Evolutionary conservation across 2,888 invertebrate genomes (phyloP).

Genomic region (Prosapia bicincta): DNA sequence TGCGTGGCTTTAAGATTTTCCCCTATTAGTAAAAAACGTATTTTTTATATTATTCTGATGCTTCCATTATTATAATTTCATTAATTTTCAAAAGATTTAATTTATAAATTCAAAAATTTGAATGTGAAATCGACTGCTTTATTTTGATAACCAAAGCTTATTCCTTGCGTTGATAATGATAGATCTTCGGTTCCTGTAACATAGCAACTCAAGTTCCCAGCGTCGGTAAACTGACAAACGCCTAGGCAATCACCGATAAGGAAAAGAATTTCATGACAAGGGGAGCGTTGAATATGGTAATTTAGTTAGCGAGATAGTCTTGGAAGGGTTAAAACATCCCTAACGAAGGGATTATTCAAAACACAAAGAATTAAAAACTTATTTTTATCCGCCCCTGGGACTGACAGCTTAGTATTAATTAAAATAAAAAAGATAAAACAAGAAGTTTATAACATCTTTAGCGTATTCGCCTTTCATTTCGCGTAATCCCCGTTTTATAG

Average conservation of each 20-base stretch:
- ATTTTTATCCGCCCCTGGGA: conserved; percentile 5
- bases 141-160: too few relatives aligned
- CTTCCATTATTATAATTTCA: too few relatives aligned
- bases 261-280: not conserved
- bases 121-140: too few relatives aligned
- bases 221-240: too few relatives aligned
- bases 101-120: too few relatives aligned
- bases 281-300: not conserved
- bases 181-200: too few relatives aligned
- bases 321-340: not conserved
- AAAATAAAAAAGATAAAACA: conserved; percentile 20
- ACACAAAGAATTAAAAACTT: conserved; percentile 11
- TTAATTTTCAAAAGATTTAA: too few relatives aligned
- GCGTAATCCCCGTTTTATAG: not conserved
- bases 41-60: too few relatives aligned
- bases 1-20: too few relatives aligned
- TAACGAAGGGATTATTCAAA: not conserved
- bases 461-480: not conserved
- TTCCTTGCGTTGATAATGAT: too few relatives aligned
- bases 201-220: too few relatives aligned
- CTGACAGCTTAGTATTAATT: conserved; percentile 20
- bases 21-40: too few relatives aligned
- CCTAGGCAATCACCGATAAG: not conserved
- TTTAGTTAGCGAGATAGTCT: not conserved
- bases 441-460: conserved; percentile 8